Evolutionary conservation across 1,140 invertebrate species (phyloP).

Genomic region (Euura saliciscinereae): DNA sequence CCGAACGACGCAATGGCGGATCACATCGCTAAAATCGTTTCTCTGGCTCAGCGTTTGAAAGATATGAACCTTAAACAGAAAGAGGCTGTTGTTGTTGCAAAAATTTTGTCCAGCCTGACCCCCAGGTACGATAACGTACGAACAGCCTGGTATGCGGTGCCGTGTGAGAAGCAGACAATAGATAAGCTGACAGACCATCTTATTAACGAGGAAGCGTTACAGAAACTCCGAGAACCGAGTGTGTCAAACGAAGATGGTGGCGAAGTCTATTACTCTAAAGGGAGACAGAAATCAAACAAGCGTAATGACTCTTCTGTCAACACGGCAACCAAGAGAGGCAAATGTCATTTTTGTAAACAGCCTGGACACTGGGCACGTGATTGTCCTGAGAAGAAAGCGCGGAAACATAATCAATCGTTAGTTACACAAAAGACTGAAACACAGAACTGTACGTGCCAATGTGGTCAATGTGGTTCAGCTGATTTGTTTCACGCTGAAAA

Average conservation of each 20-base stretch:
- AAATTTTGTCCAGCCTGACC: constrained; percentile 20
- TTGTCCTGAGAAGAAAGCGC: constrained; percentile 23
- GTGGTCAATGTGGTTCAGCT: no score
- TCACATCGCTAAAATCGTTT: constrained; percentile 24
- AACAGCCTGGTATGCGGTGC: constrained; percentile 26
- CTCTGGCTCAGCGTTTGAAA: no score
- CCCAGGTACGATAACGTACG: constrained; percentile 25
- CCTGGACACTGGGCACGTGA: constrained; percentile 22
- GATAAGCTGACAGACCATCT: constrained; percentile 24
- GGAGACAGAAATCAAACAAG: background rate
- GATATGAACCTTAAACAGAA: constrained; percentile 23
- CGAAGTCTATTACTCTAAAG: no score
- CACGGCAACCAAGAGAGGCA: constrained; percentile 16
- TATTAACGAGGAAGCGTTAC: constrained; percentile 22
- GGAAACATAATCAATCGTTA: no score
- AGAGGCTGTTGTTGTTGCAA: constrained; percentile 21
- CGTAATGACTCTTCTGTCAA: background rate
- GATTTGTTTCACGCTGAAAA: no score
- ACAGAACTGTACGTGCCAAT: no score
- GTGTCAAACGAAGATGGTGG: no score
- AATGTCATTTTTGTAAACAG: constrained; percentile 22
- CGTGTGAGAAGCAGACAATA: constrained; percentile 18
- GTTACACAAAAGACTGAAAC: no score
- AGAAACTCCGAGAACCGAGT: no score
- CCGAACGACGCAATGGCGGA: constrained; percentile 16